Base-by-base conservation (phyloP, 2,888 invertebrate genomes). In the Heliconius hortense region DNA sequence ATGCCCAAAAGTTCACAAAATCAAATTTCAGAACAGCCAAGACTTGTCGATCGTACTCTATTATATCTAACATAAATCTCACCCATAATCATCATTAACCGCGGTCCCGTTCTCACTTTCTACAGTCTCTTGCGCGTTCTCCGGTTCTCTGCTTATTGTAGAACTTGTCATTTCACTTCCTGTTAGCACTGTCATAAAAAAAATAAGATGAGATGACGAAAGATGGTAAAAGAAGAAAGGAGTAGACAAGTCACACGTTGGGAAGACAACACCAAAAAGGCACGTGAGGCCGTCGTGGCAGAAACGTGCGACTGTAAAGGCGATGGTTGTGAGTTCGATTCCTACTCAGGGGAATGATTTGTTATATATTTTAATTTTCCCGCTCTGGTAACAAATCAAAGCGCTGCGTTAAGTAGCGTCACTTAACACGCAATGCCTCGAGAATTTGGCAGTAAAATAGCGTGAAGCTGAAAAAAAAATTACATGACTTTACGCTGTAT, bases 131-230 rank as follows among this genome's bases (percentile, higher is more conserved):
- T 85, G 83, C 0, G 84, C 87, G 1, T 74, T 81, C 28, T 74
- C 76, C 18, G 89, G 88, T 8, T 87, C 87, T 0, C 89, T 87
- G 62, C 90, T 90, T 11, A 76, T 82, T 0, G 80, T 82, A 0
- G 92, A 90, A 0, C 88, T 77, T 21, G 88, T 84, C 90, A 90
- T 87, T 74, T 91, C 91, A 64, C 90, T 89, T 1, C 85, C 66
- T 0, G 88, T 84, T 35, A 91, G 15, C 73, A 87, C 91, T 90
- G 80, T 2, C 5, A 66, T 18, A 48, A 48, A 21, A 48, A 48
- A 48, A 43, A 21, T 53, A 13, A 21, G 10, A 48, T 18, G 18
- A 18, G 48, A 48, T 48, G 48, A 48, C 7, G 0, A 48, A 21
- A 48, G 48, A 48, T 48, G 21, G 48, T 21, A 21, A 48, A 21